Percentiles rank a stretch among this genome's conserved stretches.
phyloP scores from a whole-genome alignment of 2,113 vertebrate genomes.

The Mellivora capensis region DNA sequence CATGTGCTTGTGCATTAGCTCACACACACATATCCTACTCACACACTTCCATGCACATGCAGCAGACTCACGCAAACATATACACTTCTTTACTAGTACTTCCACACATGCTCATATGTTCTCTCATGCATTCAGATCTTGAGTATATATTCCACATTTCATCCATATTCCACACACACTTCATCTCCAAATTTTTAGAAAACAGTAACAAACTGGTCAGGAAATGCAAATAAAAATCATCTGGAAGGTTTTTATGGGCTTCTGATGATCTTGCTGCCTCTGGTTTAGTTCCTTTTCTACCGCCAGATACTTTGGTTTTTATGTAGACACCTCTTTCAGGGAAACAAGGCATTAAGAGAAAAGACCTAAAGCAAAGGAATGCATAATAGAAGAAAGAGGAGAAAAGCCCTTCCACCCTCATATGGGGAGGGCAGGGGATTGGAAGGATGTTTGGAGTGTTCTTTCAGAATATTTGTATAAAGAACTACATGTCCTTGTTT shows the following conservation, averaged over 20 bases:
- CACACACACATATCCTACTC: too few relatives aligned
- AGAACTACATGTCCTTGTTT: constrained; percentile 50
- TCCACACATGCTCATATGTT: rapidly evolving
- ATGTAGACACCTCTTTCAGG: background rate
- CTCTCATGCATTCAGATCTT: background rate
- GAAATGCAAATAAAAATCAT: background rate
- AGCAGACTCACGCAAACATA: background rate
- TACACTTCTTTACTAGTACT: too few relatives aligned
- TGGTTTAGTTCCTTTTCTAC: background rate
- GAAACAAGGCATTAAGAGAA: background rate
- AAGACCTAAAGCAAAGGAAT: background rate
- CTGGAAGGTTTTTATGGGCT: background rate
- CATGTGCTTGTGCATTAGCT: background rate
- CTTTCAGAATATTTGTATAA: constrained; percentile 43
- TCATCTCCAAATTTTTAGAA: background rate
- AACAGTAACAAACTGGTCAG: background rate
- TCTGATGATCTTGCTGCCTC: background rate
- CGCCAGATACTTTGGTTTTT: background rate
- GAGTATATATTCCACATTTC: background rate
- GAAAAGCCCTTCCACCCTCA: background rate
- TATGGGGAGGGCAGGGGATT: background rate
- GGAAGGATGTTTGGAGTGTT: background rate
- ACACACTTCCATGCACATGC: background rate
- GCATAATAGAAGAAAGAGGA: background rate
- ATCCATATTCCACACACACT: background rate